phyloP scores from a whole-genome alignment of 2,888 invertebrate genomes.

The Cacoxenus indagator region DNA sequence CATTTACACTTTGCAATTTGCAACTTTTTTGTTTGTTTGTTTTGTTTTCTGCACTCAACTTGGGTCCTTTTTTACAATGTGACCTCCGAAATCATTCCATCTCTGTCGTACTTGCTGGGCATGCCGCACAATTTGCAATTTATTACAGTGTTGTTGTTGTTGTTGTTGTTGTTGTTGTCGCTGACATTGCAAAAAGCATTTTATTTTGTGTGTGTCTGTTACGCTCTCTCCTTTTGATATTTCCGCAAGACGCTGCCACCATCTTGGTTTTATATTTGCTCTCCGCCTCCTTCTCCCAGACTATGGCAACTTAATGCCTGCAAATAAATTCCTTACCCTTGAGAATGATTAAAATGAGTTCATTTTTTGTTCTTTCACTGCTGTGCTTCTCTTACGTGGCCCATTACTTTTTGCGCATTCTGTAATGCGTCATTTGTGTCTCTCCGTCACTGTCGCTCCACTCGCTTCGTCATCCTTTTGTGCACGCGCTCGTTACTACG shows the following conservation, averaged over 20 bases:
- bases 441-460: not conserved
- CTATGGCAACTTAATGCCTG: slow-evolving; percentile 20
- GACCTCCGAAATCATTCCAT: not conserved
- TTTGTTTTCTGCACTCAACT: not conserved
- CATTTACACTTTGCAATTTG: not conserved
- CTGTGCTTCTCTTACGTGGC: slow-evolving; percentile 26
- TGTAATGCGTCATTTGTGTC: slow-evolving; percentile 15
- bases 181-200: slow-evolving; percentile 13
- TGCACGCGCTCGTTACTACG: too few species aligned
- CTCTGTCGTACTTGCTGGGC: slow-evolving; percentile 30
- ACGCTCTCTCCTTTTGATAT: slow-evolving; percentile 18
- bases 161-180: slow-evolving; percentile 12
- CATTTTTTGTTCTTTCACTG: slow-evolving; percentile 14
- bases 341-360: slow-evolving; percentile 26
- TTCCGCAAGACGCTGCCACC: slow-evolving; percentile 33
- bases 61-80: not conserved
- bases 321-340: slow-evolving; percentile 23
- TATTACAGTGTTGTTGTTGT: slow-evolving; percentile 30
- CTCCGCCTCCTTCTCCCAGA: not conserved
- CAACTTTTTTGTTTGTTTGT: slow-evolving; percentile 1
- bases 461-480: not conserved
- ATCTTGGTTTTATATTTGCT: slow-evolving; percentile 31
- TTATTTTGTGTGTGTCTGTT: slow-evolving; percentile 20
- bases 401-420: slow-evolving; percentile 9
- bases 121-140: slow-evolving; percentile 49